These are phyloP conservation scores for Tyria jacobaeae DNA, from an alignment of 2,888 invertebrate species.

Conservation along the genomic window DNA sequence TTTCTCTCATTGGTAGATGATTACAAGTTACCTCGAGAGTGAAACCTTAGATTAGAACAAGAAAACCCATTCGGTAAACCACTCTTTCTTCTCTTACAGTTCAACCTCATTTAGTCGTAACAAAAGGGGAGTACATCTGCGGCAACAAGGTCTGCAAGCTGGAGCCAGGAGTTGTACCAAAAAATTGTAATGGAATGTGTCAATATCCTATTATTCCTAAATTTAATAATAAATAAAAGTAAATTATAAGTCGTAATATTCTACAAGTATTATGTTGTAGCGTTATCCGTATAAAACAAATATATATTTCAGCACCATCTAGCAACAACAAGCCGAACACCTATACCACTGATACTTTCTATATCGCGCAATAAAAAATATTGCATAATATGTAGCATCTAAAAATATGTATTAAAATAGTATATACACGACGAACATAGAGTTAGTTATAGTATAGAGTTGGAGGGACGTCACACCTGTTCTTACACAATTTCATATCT, in stretches of 20 bases:
- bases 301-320: too few species aligned
- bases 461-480: too few species aligned
- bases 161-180: slow-evolving; percentile 61
- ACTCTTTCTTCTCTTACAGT: slow-evolving; percentile 7
- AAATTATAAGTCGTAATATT: background rate
- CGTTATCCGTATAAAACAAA: background rate
- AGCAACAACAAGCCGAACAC: too few species aligned
- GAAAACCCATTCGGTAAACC: background rate
- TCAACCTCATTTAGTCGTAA: slow-evolving; percentile 11
- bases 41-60: background rate
- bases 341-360: too few species aligned
- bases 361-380: too few species aligned
- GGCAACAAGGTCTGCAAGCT: slow-evolving; percentile 64
- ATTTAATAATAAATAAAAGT: background rate
- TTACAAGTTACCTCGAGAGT: too few species aligned
- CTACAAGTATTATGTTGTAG: background rate
- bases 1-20: too few species aligned
- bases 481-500: too few species aligned
- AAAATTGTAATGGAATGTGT: slow-evolving; percentile 65
- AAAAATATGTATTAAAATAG: too few species aligned
- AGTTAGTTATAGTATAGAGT: too few species aligned
- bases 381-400: too few species aligned
- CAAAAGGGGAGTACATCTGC: slow-evolving; percentile 72
- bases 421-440: too few species aligned
- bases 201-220: slow-evolving; percentile 54